Conservation (phyloP, 2,797 vertebrate genomes). For the Simalia tracyae region DNA sequence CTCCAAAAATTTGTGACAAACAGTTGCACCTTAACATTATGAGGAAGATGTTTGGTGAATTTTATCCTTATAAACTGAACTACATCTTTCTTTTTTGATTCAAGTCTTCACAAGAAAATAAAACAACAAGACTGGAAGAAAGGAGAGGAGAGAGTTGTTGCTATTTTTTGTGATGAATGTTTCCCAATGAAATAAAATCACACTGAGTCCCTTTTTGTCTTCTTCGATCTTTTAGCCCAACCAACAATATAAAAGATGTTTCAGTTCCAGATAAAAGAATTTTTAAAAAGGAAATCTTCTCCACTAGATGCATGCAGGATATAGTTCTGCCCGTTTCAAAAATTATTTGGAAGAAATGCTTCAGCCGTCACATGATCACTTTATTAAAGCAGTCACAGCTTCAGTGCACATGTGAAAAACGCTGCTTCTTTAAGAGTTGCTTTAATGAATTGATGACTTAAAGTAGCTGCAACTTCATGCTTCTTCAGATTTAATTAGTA, state of each 20-base stretch:
- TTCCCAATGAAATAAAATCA: conserved; percentile 49
- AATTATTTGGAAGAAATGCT: not conserved
- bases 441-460: not conserved
- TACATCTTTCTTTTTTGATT: conserved; percentile 54
- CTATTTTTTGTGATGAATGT: conserved; percentile 38
- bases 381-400: not conserved
- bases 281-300: not conserved
- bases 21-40: conserved; percentile 41
- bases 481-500: not conserved
- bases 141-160: conserved; percentile 22
- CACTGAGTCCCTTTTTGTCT: conserved; percentile 23
- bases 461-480: not conserved
- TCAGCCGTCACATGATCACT: not conserved
- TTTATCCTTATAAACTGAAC: conserved; percentile 54
- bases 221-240: conserved; percentile 50
- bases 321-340: not conserved
- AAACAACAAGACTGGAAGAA: conserved; percentile 26
- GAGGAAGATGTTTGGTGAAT: conserved; percentile 52
- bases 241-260: conserved; percentile 44
- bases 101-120: conserved; percentile 45
- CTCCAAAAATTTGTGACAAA: conserved; percentile 61
- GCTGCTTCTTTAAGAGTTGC: not conserved
- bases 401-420: not conserved
- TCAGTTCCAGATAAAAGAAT: conserved; percentile 11
- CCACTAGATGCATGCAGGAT: not conserved